phyloP scores from a whole-genome alignment of 2,797 vertebrate species.

The Salarias fasciatus region DNA sequence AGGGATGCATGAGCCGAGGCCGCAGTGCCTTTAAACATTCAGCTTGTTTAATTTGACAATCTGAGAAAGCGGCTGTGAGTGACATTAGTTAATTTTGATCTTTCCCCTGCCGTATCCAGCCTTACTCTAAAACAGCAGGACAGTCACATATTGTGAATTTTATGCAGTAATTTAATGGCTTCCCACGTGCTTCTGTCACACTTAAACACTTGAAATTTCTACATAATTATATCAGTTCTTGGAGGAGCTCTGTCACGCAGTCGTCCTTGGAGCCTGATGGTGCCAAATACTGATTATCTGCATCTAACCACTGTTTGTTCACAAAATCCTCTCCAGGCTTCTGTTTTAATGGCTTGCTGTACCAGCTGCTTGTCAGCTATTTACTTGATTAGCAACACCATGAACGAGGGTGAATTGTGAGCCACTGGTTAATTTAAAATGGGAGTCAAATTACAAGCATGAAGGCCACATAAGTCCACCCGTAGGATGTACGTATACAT shows the following conservation, averaged over 20 bases:
- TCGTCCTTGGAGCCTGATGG: background rate
- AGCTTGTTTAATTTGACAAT: slow-evolving; percentile 1
- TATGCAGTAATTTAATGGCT: slow-evolving; percentile 32
- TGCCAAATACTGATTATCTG: slow-evolving; percentile 24
- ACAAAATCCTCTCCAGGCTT: slow-evolving; percentile 1
- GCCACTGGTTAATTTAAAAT: background rate
- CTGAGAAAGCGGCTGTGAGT: background rate
- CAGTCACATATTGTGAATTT: slow-evolving; percentile 8
- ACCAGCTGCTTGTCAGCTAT: slow-evolving; percentile 6
- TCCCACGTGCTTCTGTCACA: slow-evolving; percentile 28
- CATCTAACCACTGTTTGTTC: slow-evolving; percentile 5
- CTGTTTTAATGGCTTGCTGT: slow-evolving; percentile 6
- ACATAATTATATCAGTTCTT: slow-evolving; percentile 38
- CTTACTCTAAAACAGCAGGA: slow-evolving; percentile 33
- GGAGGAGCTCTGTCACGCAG: slow-evolving; percentile 37
- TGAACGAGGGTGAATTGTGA: background rate
- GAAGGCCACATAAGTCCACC: background rate
- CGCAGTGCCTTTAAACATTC: background rate
- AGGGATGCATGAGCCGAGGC: background rate
- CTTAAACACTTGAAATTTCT: slow-evolving; percentile 42
- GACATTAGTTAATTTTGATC: slow-evolving; percentile 14
- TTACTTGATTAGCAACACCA: background rate
- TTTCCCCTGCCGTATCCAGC: slow-evolving; percentile 1
- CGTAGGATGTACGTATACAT: background rate
- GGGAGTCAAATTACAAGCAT: background rate